Base-by-base conservation (phyloP, 2,888 invertebrate genomes). In the Unio pictorum region DNA sequence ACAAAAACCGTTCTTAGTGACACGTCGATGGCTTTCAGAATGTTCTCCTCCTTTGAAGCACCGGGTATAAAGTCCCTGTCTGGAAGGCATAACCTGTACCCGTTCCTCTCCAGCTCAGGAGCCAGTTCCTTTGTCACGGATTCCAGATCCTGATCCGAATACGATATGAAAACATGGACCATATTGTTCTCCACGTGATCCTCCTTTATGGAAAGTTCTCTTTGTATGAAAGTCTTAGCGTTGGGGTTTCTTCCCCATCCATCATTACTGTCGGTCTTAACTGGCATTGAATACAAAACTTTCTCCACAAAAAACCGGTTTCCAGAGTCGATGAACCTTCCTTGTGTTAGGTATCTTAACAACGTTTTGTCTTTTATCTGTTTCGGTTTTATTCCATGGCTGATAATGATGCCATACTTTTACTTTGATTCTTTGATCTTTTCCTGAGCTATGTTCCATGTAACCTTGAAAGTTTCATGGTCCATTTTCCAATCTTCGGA, bases 11-110 rank as follows among this genome's bases (percentile, higher is more conserved):
- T 81, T 45, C 76, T 69, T n/a, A 64, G 58, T 61, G 77, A 73
- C 20, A 57, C 61, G 4, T 76, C 64, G 1, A 82, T 72, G 1
- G 80, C 78, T 15, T 75, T 72, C 15, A 81, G 60, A 60, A 81
- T 71, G 55, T 82, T 82, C 56, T 81, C 78, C 28, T 82, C 80
- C 28, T 75, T 79, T 3, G 80, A 73, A 1, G 79, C 78, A 8
- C 82, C 82, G 3, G 75, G 77, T 11, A 78, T 66, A 23, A 82
- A 82, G 59, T 82, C 80, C n/a, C 80, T 68, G 64, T 82, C 82
- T 1, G 81, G 73, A 11, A 82, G 69, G 58, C 73, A 73, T 28
- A 76, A 66, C 0, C 26, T 64, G 63, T 74, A 80, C 1, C 77
- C 79, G 15, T 66, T 71, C 11, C 70, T 45, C 45, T 82, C 79